Percentiles rank a stretch among this genome's conserved stretches.
These are phyloP conservation scores for Holothuria scabra DNA, from an alignment of 53 echinoderm and acorn worm genomes.

Conservation along the genomic window DNA sequence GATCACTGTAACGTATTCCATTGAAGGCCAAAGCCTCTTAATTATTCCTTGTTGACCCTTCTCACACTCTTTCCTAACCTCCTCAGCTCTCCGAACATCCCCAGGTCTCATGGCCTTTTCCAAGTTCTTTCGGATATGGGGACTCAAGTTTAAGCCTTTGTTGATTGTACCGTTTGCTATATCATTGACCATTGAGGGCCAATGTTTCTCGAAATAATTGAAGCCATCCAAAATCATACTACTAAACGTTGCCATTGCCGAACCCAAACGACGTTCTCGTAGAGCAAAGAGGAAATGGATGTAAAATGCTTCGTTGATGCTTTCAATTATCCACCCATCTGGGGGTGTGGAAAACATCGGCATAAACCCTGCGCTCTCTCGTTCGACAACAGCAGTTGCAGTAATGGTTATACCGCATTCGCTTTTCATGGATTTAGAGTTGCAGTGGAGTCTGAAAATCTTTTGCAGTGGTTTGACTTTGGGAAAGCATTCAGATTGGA, in stretches of 20 bases:
- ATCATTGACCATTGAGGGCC: conserved; percentile 70
- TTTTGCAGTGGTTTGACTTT: conserved; percentile 10
- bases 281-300: too few species aligned
- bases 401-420: conserved; percentile 9
- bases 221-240: conserved; percentile 59
- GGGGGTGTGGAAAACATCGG: conserved; percentile 31
- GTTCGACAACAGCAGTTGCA: neutral
- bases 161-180: conserved; percentile 63
- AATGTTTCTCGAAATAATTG: conserved; percentile 61
- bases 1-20: conserved; percentile 43
- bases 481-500: neutral
- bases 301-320: conserved; percentile 54
- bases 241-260: conserved; percentile 40
- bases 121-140: conserved; percentile 34
- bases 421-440: conserved; percentile 8
- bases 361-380: neutral
- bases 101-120: conserved; percentile 38
- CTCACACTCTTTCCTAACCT: conserved; percentile 69
- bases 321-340: conserved; percentile 28
- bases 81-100: conserved; percentile 54
- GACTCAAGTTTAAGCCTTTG: conserved; percentile 30
- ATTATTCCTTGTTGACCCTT: conserved; percentile 78
- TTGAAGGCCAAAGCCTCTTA: conserved; percentile 77
- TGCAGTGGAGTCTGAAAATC: conserved; percentile 13
- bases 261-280: conserved; percentile 59